Conservation (phyloP, 2,888 invertebrate genomes). For the Lysandra coridon region DNA sequence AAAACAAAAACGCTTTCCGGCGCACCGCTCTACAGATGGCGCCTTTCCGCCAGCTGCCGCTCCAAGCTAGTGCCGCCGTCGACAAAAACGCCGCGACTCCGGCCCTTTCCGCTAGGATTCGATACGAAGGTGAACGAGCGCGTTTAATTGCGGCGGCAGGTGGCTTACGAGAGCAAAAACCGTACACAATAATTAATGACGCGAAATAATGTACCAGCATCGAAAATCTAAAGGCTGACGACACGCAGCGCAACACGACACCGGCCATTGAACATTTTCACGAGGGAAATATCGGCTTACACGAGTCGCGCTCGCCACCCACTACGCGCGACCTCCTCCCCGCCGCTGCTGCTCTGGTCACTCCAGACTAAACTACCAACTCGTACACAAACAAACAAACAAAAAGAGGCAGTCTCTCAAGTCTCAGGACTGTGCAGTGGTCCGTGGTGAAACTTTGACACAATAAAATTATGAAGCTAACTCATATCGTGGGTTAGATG, state of each 20-base stretch:
- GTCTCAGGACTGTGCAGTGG: no score
- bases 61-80: conserved; percentile 53
- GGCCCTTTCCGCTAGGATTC: conserved; percentile 39
- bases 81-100: conserved; percentile 8
- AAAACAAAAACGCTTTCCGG: conserved; percentile 74
- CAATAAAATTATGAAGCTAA: no score
- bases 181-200: conserved; percentile 76
- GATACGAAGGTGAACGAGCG: conserved; percentile 64
- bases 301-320: conserved; percentile 63
- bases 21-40: conserved; percentile 74
- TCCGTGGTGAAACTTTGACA: background rate
- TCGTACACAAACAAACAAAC: background rate
- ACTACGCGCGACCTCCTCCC: conserved; percentile 56
- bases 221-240: conserved; percentile 74
- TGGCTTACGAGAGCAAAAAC: conserved; percentile 69
- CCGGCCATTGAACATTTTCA: conserved; percentile 76
- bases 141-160: conserved; percentile 74
- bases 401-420: no score
- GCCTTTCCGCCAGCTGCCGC: conserved; percentile 76
- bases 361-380: background rate
- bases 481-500: no score
- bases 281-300: conserved; percentile 77
- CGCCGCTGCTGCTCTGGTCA: conserved; percentile 52
- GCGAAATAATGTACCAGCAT: conserved; percentile 79
- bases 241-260: conserved; percentile 72